These are phyloP conservation scores for Liopterus haemorrhoidalis DNA, from an alignment of 2,888 invertebrate genomes.

Conservation along the genomic window DNA sequence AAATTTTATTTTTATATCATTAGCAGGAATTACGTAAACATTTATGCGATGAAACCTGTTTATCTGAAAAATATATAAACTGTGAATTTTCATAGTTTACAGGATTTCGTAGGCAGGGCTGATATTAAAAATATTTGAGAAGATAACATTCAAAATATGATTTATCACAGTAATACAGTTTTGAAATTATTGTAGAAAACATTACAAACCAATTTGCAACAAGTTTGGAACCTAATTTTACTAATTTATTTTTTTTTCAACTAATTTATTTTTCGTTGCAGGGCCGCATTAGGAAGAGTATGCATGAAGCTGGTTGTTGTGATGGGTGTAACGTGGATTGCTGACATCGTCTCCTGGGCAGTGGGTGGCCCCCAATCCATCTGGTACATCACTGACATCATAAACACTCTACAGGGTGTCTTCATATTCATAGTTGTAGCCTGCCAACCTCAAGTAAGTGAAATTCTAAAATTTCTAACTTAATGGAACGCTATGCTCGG, in stretches of 20 bases:
- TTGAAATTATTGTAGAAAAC: conserved; percentile 1
- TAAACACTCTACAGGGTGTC: conserved; percentile 82
- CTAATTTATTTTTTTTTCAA: neutral
- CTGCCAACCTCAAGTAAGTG: conserved; percentile 73
- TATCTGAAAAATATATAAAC: too few relatives aligned
- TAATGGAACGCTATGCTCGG: too few relatives aligned
- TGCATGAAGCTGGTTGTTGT: conserved; percentile 81
- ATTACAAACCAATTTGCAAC: neutral
- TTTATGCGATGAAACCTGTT: too few relatives aligned
- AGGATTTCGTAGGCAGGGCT: too few relatives aligned
- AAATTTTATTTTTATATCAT: too few relatives aligned
- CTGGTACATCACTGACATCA: conserved; percentile 79
- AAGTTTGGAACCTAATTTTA: neutral
- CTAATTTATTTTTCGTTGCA: conserved; percentile 41
- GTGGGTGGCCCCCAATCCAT: conserved; percentile 73
- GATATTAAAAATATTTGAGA: too few relatives aligned
- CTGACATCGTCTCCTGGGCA: conserved; percentile 78
- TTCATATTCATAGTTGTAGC: conserved; percentile 85
- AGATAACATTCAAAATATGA: too few relatives aligned
- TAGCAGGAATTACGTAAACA: too few relatives aligned
- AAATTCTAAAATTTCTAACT: conserved; percentile 18
- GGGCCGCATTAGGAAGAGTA: conserved; percentile 74
- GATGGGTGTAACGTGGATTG: conserved; percentile 74
- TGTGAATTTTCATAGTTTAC: too few relatives aligned
- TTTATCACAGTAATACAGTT: too few relatives aligned